Evolutionary conservation across 1,140 invertebrate genomes (phyloP), one percentile per base, ranked within the genome.

Genomic region (Mactra quadrangularis): DNA sequence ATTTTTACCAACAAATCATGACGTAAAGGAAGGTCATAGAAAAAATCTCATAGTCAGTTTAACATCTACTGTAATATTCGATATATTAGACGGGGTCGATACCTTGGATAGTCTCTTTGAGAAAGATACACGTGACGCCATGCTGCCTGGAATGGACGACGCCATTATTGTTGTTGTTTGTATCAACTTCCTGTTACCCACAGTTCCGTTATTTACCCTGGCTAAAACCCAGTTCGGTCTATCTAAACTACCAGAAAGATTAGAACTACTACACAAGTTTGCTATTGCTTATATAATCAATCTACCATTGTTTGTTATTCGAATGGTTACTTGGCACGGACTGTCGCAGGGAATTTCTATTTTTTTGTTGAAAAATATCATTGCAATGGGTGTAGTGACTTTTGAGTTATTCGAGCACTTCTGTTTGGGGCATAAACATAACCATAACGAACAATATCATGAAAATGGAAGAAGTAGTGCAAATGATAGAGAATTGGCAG

Each of bases 351-450:
- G 94, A 83, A 93, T 94, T 13, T 94, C 94, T 0, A 90, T 95
- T 13, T 95, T 95, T 88, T 83, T 94, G 4, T 90, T 95, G 78
- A 95, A 95, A 86, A 95, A 95, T 87, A 82, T 95, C 4, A 90
- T 95, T 31, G 89, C 92, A 3, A 94, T 94, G n/a, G 55, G 35
- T 7, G 66, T 87, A 6, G 70, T 77, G 4, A 66, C 83, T 1
- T 86, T 83, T 53, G 86, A 88, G 27, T 83, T 89, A 25, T 86
- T 88, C 33, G 85, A 88, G 68, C 68, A 82, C 35, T 55, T 72
- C 11, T 41, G 62, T 19, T 38, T 19, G n/a, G 38, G 25, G 31
- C 19, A 53, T 19, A 53, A 25, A n/a, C 50, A 25, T n/a, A 25
- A 53, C 19, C 19, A 19, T 3, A 53, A 53, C 25, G 50, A 53